Evolutionary conservation across 2,113 vertebrate genomes (phyloP), one percentile per base, ranked within the genome.

Genomic region (Vicugna pacos): DNA sequence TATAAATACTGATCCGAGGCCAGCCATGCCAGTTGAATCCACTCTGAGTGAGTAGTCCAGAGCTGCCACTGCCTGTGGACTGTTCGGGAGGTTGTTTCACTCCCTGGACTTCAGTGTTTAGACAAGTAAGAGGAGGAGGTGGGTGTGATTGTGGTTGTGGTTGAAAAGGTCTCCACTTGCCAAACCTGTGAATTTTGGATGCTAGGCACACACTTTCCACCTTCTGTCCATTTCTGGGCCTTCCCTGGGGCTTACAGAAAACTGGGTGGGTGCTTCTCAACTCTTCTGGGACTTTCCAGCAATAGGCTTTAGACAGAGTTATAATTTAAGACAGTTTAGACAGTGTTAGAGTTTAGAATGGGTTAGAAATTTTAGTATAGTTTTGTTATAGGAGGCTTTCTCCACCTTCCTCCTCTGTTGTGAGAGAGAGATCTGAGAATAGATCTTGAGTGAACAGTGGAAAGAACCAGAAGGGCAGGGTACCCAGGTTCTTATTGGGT

Each of bases 61-160:
- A 92, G 19, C 56, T 92, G 16, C 56, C 4, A 32, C 50, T 83
- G 88, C 83, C 79, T 67, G 54, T 79, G 17, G 32, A 24, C 56
- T 35, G 24, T 96, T 82, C 89, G 30, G 50, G 62, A 83, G 89
- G 73, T 46, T 73, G 54, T 86, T 92, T 93, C 20, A 94, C 32
- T 87, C 75, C 42, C 11, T 92, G 52, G 24, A 91, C 19, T 82
- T 50, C 7, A 46, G 30, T 42, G 6, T 75, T 65, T 94, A 73
- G 76, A 69, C 38, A 12, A 72, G 22, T 84, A 35, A 87, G 90
- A 75, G 50, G n/a, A 70, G 35, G 64, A 67, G 65, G 8, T 7
- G 48, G 54, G 46, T 62, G n/a, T 52, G 28, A 65, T 95, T 95
- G 58, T 80, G 58, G 70, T 95, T 95, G 58, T 80, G 58, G 30